Conservation (phyloP, 2,113 vertebrate species). For the Pycnonotus jocosus region DNA sequence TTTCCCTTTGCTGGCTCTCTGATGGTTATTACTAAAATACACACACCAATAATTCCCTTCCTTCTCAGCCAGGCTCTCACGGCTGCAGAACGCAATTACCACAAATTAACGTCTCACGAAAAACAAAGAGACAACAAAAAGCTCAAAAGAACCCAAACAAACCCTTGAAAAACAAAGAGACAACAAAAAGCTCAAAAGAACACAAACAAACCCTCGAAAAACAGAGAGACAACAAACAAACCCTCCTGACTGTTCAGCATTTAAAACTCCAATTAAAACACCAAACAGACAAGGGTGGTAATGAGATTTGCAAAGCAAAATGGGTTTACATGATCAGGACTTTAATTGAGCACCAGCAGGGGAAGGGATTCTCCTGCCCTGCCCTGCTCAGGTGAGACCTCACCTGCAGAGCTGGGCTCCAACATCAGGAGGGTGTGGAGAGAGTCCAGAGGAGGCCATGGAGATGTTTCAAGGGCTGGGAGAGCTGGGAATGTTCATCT, state of each 20-base stretch:
- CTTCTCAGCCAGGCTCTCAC: not conserved
- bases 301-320: not conserved
- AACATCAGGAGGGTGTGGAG: not conserved
- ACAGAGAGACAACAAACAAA: not conserved
- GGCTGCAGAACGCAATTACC: slow-evolving; percentile 26
- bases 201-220: slow-evolving; percentile 11
- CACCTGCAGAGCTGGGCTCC: not conserved
- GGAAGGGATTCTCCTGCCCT: not conserved
- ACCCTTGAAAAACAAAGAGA: slow-evolving; percentile 5
- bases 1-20: not conserved
- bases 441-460: not conserved
- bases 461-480: not conserved
- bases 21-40: slow-evolving; percentile 20
- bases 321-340: not conserved
- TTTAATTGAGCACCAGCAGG: not conserved
- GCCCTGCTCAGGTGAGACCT: not conserved
- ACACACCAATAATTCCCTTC: slow-evolving; percentile 26
- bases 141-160: not conserved
- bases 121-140: slow-evolving; percentile 10
- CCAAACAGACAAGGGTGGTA: not conserved
- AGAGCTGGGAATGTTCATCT: not conserved
- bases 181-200: not conserved
- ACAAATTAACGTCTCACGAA: slow-evolving; percentile 28
- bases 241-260: not conserved
- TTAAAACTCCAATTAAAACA: not conserved